Conservation (phyloP, 2,888 invertebrate genomes). For the Mythimna ferrago region DNA sequence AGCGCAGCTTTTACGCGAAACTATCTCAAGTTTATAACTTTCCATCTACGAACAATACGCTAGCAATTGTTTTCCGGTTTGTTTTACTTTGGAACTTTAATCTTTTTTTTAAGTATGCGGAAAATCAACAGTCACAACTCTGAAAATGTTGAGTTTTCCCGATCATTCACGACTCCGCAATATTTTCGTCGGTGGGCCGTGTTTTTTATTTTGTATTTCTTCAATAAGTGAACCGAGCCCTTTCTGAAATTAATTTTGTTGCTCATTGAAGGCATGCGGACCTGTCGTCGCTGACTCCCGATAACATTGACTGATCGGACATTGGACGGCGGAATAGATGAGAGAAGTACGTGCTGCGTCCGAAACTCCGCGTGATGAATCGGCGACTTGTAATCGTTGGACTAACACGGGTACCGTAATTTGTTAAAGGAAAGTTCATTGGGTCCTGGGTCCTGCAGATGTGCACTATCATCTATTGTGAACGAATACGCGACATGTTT, state of each 20-base stretch:
- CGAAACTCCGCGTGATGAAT: constrained; percentile 84
- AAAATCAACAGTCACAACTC: constrained; percentile 23
- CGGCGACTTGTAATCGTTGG: constrained; percentile 87
- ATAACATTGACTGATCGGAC: constrained; percentile 87
- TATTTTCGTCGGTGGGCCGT: constrained; percentile 12
- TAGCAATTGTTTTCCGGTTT: constrained; percentile 74
- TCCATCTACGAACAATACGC: constrained; percentile 52
- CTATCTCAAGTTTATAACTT: constrained; percentile 77
- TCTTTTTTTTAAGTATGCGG: constrained; percentile 20
- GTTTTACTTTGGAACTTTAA: constrained; percentile 66
- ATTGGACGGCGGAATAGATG: constrained; percentile 85
- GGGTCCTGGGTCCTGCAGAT: constrained; percentile 75
- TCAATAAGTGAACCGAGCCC: constrained; percentile 56
- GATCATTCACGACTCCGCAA: constrained; percentile 8
- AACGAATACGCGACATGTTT: constrained; percentile 75
- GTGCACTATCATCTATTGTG: constrained; percentile 80
- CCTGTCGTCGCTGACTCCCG: constrained; percentile 74
- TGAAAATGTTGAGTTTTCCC: constrained; percentile 4
- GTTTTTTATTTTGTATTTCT: constrained; percentile 47
- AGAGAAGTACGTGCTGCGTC: constrained; percentile 84
- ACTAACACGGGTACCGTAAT: constrained; percentile 86
- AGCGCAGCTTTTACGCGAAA: constrained; percentile 69
- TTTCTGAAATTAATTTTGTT: constrained; percentile 82
- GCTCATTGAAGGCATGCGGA: constrained; percentile 76
- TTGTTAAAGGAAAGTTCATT: constrained; percentile 80